A percentile compares a stretch with the other conserved stretches of the same genome.
Evolutionary conservation across 2,797 vertebrate species (phyloP).

Genomic region (Siniperca obscura): DNA sequence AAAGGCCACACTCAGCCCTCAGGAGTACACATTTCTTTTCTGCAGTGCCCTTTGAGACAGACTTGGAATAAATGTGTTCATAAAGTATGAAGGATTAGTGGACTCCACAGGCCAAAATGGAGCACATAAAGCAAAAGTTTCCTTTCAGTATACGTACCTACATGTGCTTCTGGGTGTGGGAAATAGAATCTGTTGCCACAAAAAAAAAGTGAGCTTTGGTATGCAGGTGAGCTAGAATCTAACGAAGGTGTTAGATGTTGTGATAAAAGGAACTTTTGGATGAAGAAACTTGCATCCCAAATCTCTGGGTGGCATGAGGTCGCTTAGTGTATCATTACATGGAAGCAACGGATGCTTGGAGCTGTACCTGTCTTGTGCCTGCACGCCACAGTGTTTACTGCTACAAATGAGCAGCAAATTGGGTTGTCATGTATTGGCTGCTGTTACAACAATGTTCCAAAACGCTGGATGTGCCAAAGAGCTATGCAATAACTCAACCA

Average conservation of each 20-base stretch:
- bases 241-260: constrained; percentile 52
- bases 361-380: constrained; percentile 70
- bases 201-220: constrained; percentile 28
- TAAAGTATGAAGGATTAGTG: constrained; percentile 41
- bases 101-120: constrained; percentile 34
- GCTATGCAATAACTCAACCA: constrained; percentile 41
- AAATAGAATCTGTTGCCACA: constrained; percentile 47
- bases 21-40: constrained; percentile 48
- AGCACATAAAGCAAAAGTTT: constrained; percentile 46
- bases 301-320: constrained; percentile 70
- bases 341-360: constrained; percentile 45
- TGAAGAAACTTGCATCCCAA: constrained; percentile 48
- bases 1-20: constrained; percentile 51
- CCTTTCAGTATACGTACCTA: constrained; percentile 27
- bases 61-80: constrained; percentile 55
- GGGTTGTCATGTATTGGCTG: constrained; percentile 61
- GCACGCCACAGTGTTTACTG: constrained; percentile 69
- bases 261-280: constrained; percentile 49
- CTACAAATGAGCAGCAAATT: constrained; percentile 72
- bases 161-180: constrained; percentile 30
- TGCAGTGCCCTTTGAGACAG: constrained; percentile 47
- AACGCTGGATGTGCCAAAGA: constrained; percentile 34
- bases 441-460: constrained; percentile 55
- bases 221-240: constrained; percentile 34
- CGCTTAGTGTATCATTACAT: constrained; percentile 64